These are phyloP conservation scores for Campylorhamphus procurvoides DNA, from an alignment of 2,113 vertebrate species.

Conservation along the genomic window DNA sequence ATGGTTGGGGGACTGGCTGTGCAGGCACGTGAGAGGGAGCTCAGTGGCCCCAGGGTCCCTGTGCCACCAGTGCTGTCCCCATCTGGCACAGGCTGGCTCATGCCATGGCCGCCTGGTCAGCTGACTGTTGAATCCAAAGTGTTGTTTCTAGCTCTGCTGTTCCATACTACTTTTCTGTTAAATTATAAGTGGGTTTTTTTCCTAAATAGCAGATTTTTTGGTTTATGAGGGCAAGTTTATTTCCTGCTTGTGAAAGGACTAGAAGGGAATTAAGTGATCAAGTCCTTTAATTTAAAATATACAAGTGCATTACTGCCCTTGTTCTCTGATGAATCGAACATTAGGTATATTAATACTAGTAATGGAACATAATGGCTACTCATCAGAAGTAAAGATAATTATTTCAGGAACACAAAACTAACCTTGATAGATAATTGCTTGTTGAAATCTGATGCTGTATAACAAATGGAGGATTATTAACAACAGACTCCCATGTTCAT, in stretches of 20 bases:
- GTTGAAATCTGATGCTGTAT: slow-evolving; percentile 63
- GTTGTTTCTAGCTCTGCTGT: not conserved
- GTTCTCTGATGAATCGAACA: not conserved
- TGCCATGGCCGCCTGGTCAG: fast-evolving
- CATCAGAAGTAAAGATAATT: slow-evolving; percentile 43
- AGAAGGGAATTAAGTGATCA: not conserved
- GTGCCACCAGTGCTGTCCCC: fast-evolving
- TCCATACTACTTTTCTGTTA: not conserved
- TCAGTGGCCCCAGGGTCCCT: not conserved
- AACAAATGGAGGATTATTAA: slow-evolving; percentile 54
- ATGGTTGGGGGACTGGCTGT: fast-evolving
- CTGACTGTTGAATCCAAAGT: fast-evolving
- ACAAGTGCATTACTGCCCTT: not conserved
- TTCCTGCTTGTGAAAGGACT: not conserved
- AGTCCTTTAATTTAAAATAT: slow-evolving; percentile 23
- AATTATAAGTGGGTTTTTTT: not conserved
- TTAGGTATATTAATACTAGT: slow-evolving; percentile 22
- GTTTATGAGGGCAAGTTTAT: not conserved
- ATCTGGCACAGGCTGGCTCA: fast-evolving
- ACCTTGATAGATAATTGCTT: slow-evolving; percentile 54
- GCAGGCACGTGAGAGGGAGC: fast-evolving
- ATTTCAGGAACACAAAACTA: slow-evolving; percentile 37
- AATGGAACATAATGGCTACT: slow-evolving; percentile 21
- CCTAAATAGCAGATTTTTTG: not conserved
- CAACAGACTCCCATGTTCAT: slow-evolving; percentile 17